Base-by-base conservation (phyloP, 2,113 vertebrate genomes). In the Cephalopholis sonnerati region DNA sequence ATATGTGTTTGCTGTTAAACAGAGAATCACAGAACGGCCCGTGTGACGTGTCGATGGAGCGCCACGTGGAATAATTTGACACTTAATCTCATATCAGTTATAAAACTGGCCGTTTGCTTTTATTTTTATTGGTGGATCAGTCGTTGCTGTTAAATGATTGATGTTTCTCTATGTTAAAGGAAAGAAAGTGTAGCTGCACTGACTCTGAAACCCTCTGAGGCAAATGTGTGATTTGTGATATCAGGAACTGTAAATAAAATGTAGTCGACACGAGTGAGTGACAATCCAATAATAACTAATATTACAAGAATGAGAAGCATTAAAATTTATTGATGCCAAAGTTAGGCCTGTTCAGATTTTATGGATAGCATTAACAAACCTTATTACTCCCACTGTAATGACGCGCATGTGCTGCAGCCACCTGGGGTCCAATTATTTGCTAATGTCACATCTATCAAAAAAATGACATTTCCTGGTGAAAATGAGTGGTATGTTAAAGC, bases 271-370 rank as follows among this genome's bases (percentile, higher is more conserved):
- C 66, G 8, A 53, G 51, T 22, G 39, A 65, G n/a, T 24, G 13
- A 4, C 24, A 20, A 0, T 50, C 59, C 25, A 39, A 32, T 59
- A 57, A 50, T 13, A 17, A 15, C 16, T 51, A 15, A 65, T 73
- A 55, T 73, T 59, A 59, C 20, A 62, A 11, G 44, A 32, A 22
- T 20, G 29, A 65, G 44, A 44, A 29, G 20, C 74, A 59, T 68
- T 53, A 55, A 73, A 53, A 0, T 22, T 44, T 13, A 32, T 58
- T 64, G 22, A 64, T 39, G 44, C 84, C 22, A 16, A 41, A 61
- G 22, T 66, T 18, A 20, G 24, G 8, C 13, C 24, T 29, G 1
- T 36, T 69, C 11, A 25, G 41, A 46, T 59, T 63, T 53, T 55
- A 0, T 44, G 24, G 41, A 20, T 18, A 18, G 48, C 15, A 5